phyloP scores from a whole-genome alignment of 1,140 invertebrate species.

The Tetranychus cinnabarinus region DNA sequence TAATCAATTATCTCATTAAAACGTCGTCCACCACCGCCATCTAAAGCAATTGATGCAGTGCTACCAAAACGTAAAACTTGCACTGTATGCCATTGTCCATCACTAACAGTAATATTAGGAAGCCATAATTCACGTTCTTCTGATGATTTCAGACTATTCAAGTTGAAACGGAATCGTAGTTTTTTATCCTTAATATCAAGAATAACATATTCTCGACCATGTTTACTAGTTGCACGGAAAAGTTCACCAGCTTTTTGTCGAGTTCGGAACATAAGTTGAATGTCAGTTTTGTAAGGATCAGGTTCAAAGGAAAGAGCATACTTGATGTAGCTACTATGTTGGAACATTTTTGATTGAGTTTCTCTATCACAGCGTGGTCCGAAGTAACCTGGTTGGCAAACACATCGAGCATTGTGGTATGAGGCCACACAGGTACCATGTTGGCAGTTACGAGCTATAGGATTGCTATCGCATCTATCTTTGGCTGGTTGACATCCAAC shows the following conservation, averaged over 20 bases:
- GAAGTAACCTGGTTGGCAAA: conserved; percentile 73
- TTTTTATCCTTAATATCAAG: conserved; percentile 74
- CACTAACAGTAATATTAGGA: conserved; percentile 63
- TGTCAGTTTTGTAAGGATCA: conserved; percentile 65
- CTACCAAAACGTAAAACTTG: conserved; percentile 57
- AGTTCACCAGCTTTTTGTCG: conserved; percentile 72
- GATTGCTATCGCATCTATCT: conserved; percentile 12
- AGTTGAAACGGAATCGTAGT: conserved; percentile 69
- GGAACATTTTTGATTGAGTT: conserved; percentile 53
- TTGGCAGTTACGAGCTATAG: conserved; percentile 10
- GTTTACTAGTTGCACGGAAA: conserved; percentile 73
- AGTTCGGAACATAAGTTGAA: conserved; percentile 75
- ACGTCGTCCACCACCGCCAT: conserved; percentile 76
- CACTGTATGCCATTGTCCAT: conserved; percentile 83
- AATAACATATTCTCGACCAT: conserved; percentile 80
- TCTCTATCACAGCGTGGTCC: conserved; percentile 53
- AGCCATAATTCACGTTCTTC: conserved; percentile 75
- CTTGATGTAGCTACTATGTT: conserved; percentile 75
- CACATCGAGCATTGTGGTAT: conserved; percentile 58
- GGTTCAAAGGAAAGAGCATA: conserved; percentile 84
- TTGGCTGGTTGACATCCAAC: conserved; percentile 15
- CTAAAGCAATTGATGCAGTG: conserved; percentile 71
- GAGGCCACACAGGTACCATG: conserved; percentile 82
- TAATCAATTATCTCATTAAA: conserved; percentile 84
- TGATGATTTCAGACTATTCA: conserved; percentile 55